Conservation (phyloP, 2,888 invertebrate species). For the Minunthozetes semirufus region DNA sequence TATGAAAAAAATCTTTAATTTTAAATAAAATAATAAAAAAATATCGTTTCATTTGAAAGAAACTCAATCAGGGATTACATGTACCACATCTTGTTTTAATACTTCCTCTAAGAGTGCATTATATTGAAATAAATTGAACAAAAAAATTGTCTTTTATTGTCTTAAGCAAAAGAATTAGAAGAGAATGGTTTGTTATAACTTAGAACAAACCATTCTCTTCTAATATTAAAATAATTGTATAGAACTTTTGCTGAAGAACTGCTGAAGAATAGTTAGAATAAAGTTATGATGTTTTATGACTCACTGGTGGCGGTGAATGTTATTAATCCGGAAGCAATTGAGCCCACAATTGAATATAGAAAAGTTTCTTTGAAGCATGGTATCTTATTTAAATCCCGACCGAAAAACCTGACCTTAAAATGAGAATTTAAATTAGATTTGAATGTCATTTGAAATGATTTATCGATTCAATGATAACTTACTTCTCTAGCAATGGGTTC, state of each 20-base stretch:
- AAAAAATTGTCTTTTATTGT: too few species aligned
- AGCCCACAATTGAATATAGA: conserved; percentile 64
- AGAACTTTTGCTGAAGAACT: not conserved
- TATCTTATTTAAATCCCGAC: conserved; percentile 54
- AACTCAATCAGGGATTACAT: too few species aligned
- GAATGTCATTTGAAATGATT: not conserved
- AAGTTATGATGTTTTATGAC: too few species aligned
- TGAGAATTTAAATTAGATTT: not conserved
- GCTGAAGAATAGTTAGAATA: not conserved
- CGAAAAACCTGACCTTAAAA: conserved; percentile 17
- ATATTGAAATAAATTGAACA: too few species aligned
- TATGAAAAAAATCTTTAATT: too few species aligned
- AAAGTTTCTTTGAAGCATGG: conserved; percentile 74
- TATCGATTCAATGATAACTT: not conserved
- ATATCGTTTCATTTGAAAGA: too few species aligned
- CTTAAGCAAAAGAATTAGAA: too few species aligned
- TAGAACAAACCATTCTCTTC: too few species aligned
- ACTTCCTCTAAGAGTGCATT: too few species aligned
- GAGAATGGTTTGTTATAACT: too few species aligned
- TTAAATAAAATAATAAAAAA: too few species aligned
- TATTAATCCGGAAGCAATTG: conserved; percentile 60
- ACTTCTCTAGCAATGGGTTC: not conserved
- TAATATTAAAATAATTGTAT: not conserved
- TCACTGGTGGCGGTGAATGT: conserved; percentile 69
- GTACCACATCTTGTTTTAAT: too few species aligned